phyloP scores from a whole-genome alignment of 1,140 invertebrate species.

The Drosophila sucinea region DNA sequence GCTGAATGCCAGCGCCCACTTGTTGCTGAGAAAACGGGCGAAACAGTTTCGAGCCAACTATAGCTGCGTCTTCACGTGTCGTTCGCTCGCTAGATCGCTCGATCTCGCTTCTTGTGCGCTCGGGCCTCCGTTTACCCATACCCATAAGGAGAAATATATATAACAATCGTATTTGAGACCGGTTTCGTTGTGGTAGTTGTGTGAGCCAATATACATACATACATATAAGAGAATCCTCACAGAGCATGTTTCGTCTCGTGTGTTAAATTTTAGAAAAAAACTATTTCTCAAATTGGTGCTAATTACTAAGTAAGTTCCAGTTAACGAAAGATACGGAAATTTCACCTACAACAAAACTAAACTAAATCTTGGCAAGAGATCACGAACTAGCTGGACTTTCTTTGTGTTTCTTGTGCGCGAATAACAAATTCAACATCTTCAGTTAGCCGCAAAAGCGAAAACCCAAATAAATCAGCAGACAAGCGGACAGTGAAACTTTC shows the following conservation, averaged over 20 bases:
- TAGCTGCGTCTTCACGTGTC: conserved; percentile 25
- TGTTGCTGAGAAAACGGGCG: conserved; percentile 37
- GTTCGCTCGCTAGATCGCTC: conserved; percentile 17
- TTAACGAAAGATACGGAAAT: neutral
- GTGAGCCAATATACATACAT: neutral
- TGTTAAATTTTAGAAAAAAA: neutral
- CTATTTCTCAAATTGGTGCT: neutral
- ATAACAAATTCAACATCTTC: conserved; percentile 11
- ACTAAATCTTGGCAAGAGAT: neutral
- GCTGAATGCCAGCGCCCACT: conserved; percentile 46
- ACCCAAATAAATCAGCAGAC: conserved; percentile 8
- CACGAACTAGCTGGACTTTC: conserved; percentile 9
- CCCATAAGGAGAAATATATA: conserved; percentile 15
- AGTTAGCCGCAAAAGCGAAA: neutral
- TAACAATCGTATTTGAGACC: conserved; percentile 34
- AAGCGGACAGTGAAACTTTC: conserved; percentile 16
- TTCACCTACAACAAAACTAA: conserved; percentile 1
- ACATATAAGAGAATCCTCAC: neutral
- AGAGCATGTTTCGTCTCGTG: conserved; percentile 6
- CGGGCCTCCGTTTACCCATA: conserved; percentile 2
- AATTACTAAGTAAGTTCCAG: conserved; percentile 1
- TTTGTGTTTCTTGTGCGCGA: conserved; percentile 2
- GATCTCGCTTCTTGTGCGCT: conserved; percentile 1
- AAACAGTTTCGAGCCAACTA: conserved; percentile 45
- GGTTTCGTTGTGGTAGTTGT: neutral